These are phyloP conservation scores for Nasonia vitripennis DNA, from an alignment of 1,140 invertebrate genomes.

Conservation along the genomic window DNA sequence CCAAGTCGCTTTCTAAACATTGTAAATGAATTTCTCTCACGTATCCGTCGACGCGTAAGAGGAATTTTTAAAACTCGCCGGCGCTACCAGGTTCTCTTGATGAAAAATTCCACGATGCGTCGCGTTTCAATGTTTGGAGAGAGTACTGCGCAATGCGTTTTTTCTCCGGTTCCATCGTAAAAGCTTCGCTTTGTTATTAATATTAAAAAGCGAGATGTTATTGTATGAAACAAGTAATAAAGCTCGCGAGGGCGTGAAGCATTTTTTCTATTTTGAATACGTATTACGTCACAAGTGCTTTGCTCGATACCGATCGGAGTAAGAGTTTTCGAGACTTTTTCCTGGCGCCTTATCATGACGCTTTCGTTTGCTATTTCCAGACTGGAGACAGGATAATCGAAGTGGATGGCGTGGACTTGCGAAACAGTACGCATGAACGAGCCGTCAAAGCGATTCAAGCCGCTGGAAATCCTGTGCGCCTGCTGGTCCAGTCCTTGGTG, in stretches of 20 bases:
- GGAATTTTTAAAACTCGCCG: constrained; percentile 10
- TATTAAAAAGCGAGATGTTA: no score
- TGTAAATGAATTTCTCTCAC: constrained; percentile 23
- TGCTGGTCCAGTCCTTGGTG: constrained; percentile 94
- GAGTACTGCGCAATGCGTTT: no score
- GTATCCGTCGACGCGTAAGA: constrained; percentile 35
- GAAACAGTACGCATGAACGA: constrained; percentile 92
- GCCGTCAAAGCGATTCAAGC: constrained; percentile 97
- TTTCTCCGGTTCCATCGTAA: no score
- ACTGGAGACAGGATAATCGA: constrained; percentile 92
- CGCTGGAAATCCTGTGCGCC: constrained; percentile 90
- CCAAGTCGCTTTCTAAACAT: constrained; percentile 45
- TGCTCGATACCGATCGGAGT: no score
- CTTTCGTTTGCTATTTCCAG: constrained; percentile 73
- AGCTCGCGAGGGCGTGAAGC: no score
- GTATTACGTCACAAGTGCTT: no score
- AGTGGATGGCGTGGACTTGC: constrained; percentile 94
- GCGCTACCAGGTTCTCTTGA: background rate
- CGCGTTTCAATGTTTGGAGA: no score
- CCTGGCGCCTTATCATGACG: constrained; percentile 46
- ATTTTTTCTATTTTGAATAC: no score
- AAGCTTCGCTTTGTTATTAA: no score
- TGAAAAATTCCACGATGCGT: background rate
- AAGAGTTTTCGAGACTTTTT: background rate
- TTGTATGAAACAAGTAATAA: no score